phyloP scores from a whole-genome alignment of 2,797 vertebrate genomes.

The Parauchenoglanis ngamensis region DNA sequence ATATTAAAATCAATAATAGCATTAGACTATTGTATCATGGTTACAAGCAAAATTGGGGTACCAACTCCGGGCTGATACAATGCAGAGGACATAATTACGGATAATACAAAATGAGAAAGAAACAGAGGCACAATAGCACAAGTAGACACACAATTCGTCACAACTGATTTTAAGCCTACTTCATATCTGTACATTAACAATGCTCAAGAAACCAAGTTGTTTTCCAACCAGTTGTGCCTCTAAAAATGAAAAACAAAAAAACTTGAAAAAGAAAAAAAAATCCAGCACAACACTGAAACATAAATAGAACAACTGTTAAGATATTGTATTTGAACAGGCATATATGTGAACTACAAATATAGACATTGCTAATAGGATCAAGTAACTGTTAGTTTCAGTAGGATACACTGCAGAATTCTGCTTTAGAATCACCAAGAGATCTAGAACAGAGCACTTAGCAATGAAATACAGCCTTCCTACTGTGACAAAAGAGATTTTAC shows the following conservation, averaged over 20 bases:
- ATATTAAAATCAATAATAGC: conserved; percentile 84
- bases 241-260: conserved; percentile 57
- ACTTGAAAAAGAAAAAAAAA: conserved; percentile 56
- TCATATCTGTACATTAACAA: conserved; percentile 57
- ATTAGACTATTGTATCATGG: conserved; percentile 77
- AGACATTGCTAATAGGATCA: conserved; percentile 81
- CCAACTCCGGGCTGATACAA: conserved; percentile 80
- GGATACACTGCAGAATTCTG: conserved; percentile 80
- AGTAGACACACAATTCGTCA: conserved; percentile 59
- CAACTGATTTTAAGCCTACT: conserved; percentile 55
- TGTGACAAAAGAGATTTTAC: conserved; percentile 66
- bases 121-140: conserved; percentile 77
- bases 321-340: conserved; percentile 85
- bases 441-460: conserved; percentile 80
- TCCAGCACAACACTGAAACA: conserved; percentile 92
- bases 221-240: conserved; percentile 82
- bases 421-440: conserved; percentile 76
- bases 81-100: conserved; percentile 66
- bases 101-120: conserved; percentile 63
- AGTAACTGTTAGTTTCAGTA: conserved; percentile 80
- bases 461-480: conserved; percentile 82
- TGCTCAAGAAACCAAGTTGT: conserved; percentile 53
- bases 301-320: conserved; percentile 82
- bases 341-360: conserved; percentile 86
- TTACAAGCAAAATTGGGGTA: conserved; percentile 82